Evolutionary conservation across 2,113 vertebrate genomes (phyloP), one percentile per base, ranked within the genome.

Genomic region (Apaloderma vittatum): DNA sequence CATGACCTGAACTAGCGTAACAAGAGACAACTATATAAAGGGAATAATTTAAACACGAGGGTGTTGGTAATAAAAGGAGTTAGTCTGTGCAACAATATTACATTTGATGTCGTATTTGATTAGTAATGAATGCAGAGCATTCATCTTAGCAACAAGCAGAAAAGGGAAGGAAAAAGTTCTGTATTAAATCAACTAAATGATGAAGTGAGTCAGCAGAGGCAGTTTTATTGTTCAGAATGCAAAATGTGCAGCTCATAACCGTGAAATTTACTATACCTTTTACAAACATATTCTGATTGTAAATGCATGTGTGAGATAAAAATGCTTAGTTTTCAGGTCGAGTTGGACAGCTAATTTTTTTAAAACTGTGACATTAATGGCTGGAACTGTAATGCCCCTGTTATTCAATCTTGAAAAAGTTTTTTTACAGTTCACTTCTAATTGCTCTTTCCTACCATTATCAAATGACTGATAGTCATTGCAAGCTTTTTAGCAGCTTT

Each of bases 131-230:
- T 93, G 95, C 84, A 15, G 77, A 94, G 93, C 94, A 97, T 98
- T 98, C 93, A 94, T 98, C 96, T 96, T 96, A 83, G 79, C 91
- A 95, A 92, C 74, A 86, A 85, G 83, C 80, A 91, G 96, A 94
- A 96, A 96, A 94, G 86, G 87, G 55, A 94, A 55, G 68, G 85
- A 95, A 83, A 85, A 97, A 85, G 62, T 95, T 97, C 97, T 96
- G 90, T 96, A 98, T 97, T 98, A 98, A 98, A 97, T 98, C 98
- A 97, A 88, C 80, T 93, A 94, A 98, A 98, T 51, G 62, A 97
- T 91, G 77, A 97, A 98, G 96, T 94, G 96, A 98, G 93, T 95
- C 95, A 93, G 96, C 79, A 74, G 94, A 97, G 96, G 81, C 94
- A 90, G 96, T 92, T 98, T 97, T 89, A 96, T 96, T 97, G 95